Conservation (phyloP, 2,113 vertebrate species). For the Oreotrochilus melanogaster region DNA sequence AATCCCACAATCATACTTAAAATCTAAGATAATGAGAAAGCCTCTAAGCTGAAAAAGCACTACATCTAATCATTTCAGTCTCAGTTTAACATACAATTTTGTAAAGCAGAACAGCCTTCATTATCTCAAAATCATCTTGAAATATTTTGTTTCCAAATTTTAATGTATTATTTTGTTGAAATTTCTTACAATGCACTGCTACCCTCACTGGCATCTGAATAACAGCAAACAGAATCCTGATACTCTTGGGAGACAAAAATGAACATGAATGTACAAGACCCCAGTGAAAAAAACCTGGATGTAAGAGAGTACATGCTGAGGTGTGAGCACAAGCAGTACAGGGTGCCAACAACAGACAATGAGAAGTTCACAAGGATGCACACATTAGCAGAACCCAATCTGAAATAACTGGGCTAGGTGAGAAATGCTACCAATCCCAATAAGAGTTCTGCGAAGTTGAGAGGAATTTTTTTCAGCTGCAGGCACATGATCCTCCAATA, state of each 20-base stretch:
- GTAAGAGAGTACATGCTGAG: background rate
- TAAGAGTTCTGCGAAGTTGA: background rate
- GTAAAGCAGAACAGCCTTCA: background rate
- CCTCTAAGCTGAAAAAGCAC: constrained; percentile 56
- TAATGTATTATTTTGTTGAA: background rate
- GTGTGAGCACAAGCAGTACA: background rate
- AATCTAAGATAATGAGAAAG: constrained; percentile 73
- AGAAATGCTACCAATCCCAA: background rate
- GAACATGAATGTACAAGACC: background rate
- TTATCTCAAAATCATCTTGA: background rate
- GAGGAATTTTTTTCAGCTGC: background rate
- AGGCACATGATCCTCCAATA: rapidly evolving
- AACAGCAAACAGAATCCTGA: background rate
- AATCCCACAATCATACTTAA: constrained; percentile 68
- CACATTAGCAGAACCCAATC: background rate
- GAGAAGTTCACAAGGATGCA: background rate
- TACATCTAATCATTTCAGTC: constrained; percentile 63
- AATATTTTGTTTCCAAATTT: background rate
- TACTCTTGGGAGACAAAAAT: background rate
- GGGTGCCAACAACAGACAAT: background rate
- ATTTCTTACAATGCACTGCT: background rate
- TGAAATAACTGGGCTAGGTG: background rate
- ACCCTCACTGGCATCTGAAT: background rate
- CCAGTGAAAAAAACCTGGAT: background rate
- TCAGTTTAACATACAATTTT: constrained; percentile 14